Conservation (phyloP, 2,797 vertebrate genomes). For the Stomatorhinus walkeri region DNA sequence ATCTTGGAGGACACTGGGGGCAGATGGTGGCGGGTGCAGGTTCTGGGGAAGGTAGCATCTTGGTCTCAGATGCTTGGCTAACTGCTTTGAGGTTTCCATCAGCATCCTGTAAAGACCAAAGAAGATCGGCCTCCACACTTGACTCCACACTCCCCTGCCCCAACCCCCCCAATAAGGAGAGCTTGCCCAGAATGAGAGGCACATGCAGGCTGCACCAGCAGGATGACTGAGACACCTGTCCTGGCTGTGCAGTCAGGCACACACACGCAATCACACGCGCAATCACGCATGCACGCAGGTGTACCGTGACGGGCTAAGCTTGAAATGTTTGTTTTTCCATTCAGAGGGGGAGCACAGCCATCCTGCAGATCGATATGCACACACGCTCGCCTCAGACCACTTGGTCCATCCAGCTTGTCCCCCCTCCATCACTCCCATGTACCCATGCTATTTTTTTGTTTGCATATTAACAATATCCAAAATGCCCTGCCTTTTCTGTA, state of each 20-base stretch:
- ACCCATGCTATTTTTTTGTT: neutral
- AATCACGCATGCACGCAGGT: neutral
- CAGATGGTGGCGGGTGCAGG: neutral
- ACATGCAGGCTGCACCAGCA: neutral
- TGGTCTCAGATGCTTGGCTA: neutral
- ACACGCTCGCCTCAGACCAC: constrained; percentile 41
- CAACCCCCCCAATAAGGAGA: neutral
- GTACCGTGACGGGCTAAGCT: neutral
- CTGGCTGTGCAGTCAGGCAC: neutral
- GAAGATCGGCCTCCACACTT: neutral
- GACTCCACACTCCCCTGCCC: neutral
- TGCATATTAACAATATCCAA: neutral
- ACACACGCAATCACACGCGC: neutral
- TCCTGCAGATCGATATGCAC: constrained; percentile 71
- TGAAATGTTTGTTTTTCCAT: constrained; percentile 53
- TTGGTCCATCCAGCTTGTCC: constrained; percentile 64
- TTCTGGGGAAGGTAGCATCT: neutral
- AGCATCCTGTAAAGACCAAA: neutral
- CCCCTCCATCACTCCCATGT: constrained; percentile 46
- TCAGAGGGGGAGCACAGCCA: constrained; percentile 70
- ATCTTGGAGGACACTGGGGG: neutral
- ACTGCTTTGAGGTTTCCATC: neutral
- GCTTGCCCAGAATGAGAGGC: neutral
- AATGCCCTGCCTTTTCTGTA: neutral
- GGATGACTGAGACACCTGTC: constrained; percentile 1